Evolutionary conservation across 92 coral and sea anemone species (phyloP).

Genomic region (Bergia puertoricense): DNA sequence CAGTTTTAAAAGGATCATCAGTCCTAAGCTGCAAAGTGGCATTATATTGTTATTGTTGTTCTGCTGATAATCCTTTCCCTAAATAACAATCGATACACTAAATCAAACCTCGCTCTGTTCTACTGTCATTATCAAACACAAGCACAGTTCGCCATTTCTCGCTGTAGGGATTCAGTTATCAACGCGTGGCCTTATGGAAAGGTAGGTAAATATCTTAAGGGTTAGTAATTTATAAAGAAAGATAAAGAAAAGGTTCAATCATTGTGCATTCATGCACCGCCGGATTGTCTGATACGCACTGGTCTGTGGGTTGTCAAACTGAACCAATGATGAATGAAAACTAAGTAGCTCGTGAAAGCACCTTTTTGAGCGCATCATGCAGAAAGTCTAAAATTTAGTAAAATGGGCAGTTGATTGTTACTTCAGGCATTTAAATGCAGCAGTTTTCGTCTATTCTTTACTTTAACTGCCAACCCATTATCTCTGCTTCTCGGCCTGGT

Average conservation of each 20-base stretch:
- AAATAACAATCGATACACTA: neutral
- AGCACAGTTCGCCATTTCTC: neutral
- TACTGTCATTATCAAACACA: neutral
- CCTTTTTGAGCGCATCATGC: no score
- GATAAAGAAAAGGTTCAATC: no score
- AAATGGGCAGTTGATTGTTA: no score
- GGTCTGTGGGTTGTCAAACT: no score
- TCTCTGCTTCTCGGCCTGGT: neutral
- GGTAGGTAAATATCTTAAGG: neutral
- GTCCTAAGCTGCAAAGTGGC: conserved; percentile 2
- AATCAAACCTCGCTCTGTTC: neutral
- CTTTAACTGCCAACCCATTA: neutral
- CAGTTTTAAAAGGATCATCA: conserved; percentile 4
- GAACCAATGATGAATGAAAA: no score
- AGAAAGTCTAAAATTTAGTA: no score
- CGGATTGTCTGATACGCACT: neutral
- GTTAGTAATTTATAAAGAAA: no score
- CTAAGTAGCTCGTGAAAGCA: no score
- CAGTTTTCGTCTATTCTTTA: neutral
- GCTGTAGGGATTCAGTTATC: neutral
- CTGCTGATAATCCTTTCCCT: neutral
- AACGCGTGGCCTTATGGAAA: neutral
- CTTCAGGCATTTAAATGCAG: neutral
- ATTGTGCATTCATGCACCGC: neutral
- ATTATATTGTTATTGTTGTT: conserved; percentile 7